Evolutionary conservation across 2,113 vertebrate species (phyloP).

Genomic region (Patagioenas fasciata): DNA sequence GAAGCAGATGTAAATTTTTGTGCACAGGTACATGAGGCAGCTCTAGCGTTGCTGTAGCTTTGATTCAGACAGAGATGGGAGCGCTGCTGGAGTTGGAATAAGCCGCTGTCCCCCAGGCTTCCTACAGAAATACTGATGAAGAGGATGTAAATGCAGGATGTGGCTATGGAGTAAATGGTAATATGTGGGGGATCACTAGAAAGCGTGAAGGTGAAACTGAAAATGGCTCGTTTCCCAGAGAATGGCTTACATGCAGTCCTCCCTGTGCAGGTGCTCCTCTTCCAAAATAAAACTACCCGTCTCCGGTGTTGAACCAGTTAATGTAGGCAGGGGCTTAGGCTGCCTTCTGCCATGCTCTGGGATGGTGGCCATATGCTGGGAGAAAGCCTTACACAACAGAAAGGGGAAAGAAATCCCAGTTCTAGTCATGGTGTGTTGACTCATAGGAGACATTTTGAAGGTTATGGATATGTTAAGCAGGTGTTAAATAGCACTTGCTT

Average conservation of each 20-base stretch:
- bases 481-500: slow-evolving; percentile 34
- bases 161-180: neutral
- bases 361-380: neutral
- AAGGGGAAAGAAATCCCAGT: neutral
- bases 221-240: neutral
- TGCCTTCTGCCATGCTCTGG: neutral
- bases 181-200: neutral
- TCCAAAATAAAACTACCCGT: neutral
- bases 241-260: accelerated
- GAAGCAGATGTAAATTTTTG: neutral
- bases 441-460: neutral
- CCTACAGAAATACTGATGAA: accelerated
- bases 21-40: neutral
- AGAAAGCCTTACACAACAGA: neutral
- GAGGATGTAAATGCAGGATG: neutral
- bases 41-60: neutral
- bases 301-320: neutral
- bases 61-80: neutral
- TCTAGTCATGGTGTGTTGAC: neutral
- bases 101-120: neutral
- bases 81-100: neutral
- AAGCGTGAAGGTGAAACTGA: neutral
- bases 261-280: neutral
- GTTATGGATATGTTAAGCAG: slow-evolving; percentile 21
- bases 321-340: neutral